phyloP scores from a whole-genome alignment of 2,888 invertebrate genomes.

The Tanytarsus gracilentus region DNA sequence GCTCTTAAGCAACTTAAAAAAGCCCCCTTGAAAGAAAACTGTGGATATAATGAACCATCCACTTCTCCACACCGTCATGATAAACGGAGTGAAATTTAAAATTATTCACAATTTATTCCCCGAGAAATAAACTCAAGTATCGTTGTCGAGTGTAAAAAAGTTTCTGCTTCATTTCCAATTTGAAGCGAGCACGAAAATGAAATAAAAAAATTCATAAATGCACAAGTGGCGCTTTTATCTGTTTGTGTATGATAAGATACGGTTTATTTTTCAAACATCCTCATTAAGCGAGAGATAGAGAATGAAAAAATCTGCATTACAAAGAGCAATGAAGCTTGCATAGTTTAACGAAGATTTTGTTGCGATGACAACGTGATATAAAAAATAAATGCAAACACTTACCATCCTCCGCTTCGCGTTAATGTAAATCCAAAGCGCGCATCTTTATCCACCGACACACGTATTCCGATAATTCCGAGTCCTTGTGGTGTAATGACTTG shows the following conservation, averaged over 20 bases:
- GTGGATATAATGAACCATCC: too few relatives aligned
- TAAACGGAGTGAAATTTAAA: neutral
- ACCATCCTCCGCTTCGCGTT: conserved; percentile 90
- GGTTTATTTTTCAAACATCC: neutral
- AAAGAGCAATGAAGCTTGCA: conserved; percentile 10
- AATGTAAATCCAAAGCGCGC: conserved; percentile 93
- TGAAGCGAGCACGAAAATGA: neutral
- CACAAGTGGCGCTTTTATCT: conserved; percentile 2
- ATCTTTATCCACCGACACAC: conserved; percentile 90
- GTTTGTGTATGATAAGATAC: neutral
- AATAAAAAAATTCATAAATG: neutral
- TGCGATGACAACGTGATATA: neutral
- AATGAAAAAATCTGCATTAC: neutral
- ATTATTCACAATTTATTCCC: neutral
- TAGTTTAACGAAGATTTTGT: conserved; percentile 1
- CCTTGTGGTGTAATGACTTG: conserved; percentile 92
- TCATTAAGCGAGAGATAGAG: neutral
- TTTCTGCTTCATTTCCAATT: conserved; percentile 7
- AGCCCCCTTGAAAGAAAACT: neutral
- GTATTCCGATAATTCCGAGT: conserved; percentile 91
- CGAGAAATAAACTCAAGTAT: neutral
- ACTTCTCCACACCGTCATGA: too few relatives aligned
- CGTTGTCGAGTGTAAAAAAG: neutral
- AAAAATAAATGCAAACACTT: conserved; percentile 45
- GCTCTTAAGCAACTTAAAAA: neutral